These are phyloP conservation scores for Cairina moschata DNA, from an alignment of 2,113 vertebrate species.

Conservation along the genomic window DNA sequence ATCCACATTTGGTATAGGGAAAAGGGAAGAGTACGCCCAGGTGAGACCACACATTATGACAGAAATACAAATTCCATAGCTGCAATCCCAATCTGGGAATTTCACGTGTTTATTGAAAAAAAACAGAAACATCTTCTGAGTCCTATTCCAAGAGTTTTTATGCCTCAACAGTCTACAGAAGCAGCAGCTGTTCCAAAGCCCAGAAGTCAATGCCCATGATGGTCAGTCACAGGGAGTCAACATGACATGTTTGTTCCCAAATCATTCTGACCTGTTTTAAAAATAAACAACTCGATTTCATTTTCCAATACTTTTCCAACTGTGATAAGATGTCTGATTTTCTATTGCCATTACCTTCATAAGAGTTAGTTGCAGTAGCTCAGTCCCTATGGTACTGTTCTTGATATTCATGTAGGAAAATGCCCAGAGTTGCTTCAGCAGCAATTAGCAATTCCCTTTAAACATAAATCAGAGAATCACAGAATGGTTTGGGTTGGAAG, in stretches of 20 bases:
- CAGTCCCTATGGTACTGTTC: not conserved
- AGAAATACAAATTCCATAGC: not conserved
- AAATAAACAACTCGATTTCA: not conserved
- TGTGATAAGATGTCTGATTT: not conserved
- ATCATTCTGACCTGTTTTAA: not conserved
- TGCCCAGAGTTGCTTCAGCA: not conserved
- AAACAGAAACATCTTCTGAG: not conserved
- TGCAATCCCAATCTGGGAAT: not conserved
- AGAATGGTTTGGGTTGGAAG: not conserved
- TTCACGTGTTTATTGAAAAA: not conserved
- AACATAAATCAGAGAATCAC: not conserved
- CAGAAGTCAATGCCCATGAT: not conserved
- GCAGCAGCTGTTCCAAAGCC: not conserved
- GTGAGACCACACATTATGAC: not conserved
- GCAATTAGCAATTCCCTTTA: not conserved
- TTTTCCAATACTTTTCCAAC: not conserved
- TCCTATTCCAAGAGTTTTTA: not conserved
- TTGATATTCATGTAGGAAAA: not conserved
- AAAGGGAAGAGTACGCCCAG: not conserved
- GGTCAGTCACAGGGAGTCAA: not conserved
- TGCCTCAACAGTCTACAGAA: not conserved
- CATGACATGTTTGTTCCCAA: not conserved
- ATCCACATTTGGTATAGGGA: not conserved
- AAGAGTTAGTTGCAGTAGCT: not conserved
- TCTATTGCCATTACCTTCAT: not conserved